phyloP scores from a whole-genome alignment of 2,113 vertebrate species.

The Thunnus thynnus region DNA sequence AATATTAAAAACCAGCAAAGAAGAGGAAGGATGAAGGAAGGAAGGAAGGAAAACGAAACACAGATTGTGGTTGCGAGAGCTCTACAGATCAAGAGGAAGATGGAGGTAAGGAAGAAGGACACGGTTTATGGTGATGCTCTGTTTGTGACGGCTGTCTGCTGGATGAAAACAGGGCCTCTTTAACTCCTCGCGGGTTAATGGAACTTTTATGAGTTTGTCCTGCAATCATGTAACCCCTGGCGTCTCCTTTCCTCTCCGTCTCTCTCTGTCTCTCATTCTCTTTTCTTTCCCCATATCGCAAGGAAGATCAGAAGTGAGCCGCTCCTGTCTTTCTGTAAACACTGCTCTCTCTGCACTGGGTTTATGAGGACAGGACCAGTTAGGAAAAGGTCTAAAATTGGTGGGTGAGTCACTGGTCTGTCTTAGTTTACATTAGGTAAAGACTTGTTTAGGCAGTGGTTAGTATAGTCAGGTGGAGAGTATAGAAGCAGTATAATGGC shows the following conservation, averaged over 20 bases:
- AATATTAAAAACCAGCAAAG: not conserved
- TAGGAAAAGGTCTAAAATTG: slow-evolving; percentile 47
- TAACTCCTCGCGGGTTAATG: slow-evolving; percentile 98
- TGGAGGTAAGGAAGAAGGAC: slow-evolving; percentile 67
- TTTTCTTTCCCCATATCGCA: slow-evolving; percentile 36
- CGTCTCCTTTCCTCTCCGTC: slow-evolving; percentile 75
- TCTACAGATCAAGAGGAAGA: slow-evolving; percentile 67
- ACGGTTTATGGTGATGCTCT: slow-evolving; percentile 97
- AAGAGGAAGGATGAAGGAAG: not conserved
- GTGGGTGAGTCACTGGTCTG: slow-evolving; percentile 56
- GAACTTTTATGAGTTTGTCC: slow-evolving; percentile 98
- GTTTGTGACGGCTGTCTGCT: slow-evolving; percentile 99
- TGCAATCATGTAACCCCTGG: slow-evolving; percentile 93
- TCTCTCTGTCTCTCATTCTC: slow-evolving; percentile 55
- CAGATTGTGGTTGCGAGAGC: slow-evolving; percentile 24
- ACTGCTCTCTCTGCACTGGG: slow-evolving; percentile 47
- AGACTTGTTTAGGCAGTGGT: slow-evolving; percentile 75
- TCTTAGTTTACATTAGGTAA: slow-evolving; percentile 71
- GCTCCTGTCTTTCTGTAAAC: slow-evolving; percentile 75
- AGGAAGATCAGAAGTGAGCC: slow-evolving; percentile 77
- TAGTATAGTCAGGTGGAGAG: slow-evolving; percentile 49
- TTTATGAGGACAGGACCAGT: slow-evolving; percentile 75
- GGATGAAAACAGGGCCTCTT: slow-evolving; percentile 96
- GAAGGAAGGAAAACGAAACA: slow-evolving; percentile 5
- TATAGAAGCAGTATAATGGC: slow-evolving; percentile 36